Base-by-base conservation (phyloP, 2,888 invertebrate species). In the Camponotus fellah region DNA sequence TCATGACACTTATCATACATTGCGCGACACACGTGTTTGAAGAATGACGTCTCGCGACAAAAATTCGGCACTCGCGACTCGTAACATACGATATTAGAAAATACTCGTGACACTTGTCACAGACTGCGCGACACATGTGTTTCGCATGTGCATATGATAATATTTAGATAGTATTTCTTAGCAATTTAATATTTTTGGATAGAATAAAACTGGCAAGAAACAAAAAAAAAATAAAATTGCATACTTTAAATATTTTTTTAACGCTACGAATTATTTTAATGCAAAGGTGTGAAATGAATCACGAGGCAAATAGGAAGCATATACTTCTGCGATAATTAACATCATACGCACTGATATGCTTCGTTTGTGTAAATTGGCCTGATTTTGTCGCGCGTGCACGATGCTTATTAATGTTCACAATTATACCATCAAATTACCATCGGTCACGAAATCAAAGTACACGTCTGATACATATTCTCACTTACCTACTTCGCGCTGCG, bases 381-480 rank as follows among this genome's bases (percentile, higher is more conserved):
- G 71, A 80, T 80, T 72, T 80, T 21, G 60, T 80, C n/a, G 69
- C 56, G n/a, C 71, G 46, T 60, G 58, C 26, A 71, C 37, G 58
- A 40, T 43, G 12, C 46, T 72, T 71, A 72, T 80, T 80, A 80
- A 79, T 21, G 60, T 72, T 46, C 17, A 26, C 43, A 21, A 14
- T 56, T 53, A 58, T 56, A 21, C 46, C 5, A 26, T 26, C 26
- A n/a, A 79, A 64, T 14, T 58, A 14, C 69, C 32, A 8, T n/a
- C 34, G 9, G 60, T 80, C 72, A 72, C 79, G 71, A 79, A 60
- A 79, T 46, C 21, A 43, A 62, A 80, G 49, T 71, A 62, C 37
- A 37, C 37, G 37, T 79, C 21, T 69, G 46, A 56, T 60, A 71
- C 14, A 26, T 71, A 71, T 53, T 71, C 56, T 4, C 58, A 60